Evolutionary conservation across 2,888 invertebrate genomes (phyloP), one percentile per base, ranked within the genome.

Genomic region (Perdita meconis): DNA sequence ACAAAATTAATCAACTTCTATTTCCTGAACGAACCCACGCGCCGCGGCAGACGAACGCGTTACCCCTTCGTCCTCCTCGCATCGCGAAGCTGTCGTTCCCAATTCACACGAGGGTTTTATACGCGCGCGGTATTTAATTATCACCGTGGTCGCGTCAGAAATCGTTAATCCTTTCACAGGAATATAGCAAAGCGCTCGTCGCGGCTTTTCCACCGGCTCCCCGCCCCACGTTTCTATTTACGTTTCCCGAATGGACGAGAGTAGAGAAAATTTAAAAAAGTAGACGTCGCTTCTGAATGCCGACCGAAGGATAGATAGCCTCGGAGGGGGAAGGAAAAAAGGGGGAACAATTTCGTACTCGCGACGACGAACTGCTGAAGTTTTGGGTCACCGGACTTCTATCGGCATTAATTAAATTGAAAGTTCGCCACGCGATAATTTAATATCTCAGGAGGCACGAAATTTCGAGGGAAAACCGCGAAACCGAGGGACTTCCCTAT

Each of bases 341-440:
- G 19, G 12, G 2, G 3, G 12, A 63, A 55, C 44, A 57, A 64
- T 64, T 57, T 59, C 36, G 34, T 12, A 8, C 34, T 19, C 26
- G 30, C 47, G 12, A 10, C 51, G 50, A 16, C 38, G 73, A 63
- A 70, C 40, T 42, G 71, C 40, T 12, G 38, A 72, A 64, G 74
- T 72, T 72, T 59, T 72, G 71, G 71, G 71, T 71, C 71, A 71
- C 66, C 71, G 64, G 57, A 65, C 44, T 30, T 74, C 74, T 53
- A 72, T 74, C 64, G 64, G 22, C 59, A 65, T 72, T 74, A 74
- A 74, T 74, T 72, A 64, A 64, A 74, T 74, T 74, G 72, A 72
- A 74, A 74, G 74, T 72, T 72, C 42, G 72, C 72, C 64, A 53
- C 57, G 72, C 74, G 74, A 72, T 64, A 74, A 72, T 72, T 74